phyloP scores from a whole-genome alignment of 2,113 vertebrate genomes.

The Callipepla squamata region DNA sequence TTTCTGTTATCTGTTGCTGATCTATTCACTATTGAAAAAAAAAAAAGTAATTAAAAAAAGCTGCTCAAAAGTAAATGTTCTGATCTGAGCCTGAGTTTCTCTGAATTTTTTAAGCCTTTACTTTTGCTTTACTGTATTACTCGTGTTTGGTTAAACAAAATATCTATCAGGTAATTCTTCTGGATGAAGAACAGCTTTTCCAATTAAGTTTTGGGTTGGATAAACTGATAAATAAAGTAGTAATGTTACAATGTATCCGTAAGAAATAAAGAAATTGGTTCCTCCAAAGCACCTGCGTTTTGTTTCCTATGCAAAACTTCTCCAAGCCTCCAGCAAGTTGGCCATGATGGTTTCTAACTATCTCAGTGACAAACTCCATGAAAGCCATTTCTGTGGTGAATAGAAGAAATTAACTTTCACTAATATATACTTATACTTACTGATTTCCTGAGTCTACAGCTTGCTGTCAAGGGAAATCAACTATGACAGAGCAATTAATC shows the following conservation, averaged over 20 bases:
- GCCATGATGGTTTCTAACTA: neutral
- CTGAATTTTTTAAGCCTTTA: neutral
- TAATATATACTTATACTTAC: slow-evolving; percentile 32
- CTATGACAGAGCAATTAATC: neutral
- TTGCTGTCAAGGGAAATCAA: slow-evolving; percentile 33
- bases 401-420: slow-evolving; percentile 6
- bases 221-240: neutral
- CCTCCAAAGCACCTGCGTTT: neutral
- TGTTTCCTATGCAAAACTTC: neutral
- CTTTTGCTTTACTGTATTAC: neutral
- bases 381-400: neutral
- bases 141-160: neutral
- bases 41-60: neutral
- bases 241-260: neutral
- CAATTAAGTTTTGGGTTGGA: neutral
- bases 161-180: neutral
- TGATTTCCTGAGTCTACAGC: slow-evolving; percentile 5
- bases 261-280: neutral
- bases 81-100: neutral
- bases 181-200: neutral
- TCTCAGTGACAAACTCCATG: neutral
- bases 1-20: neutral
- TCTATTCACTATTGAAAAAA: neutral
- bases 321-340: neutral
- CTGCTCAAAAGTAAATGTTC: neutral